Percentiles rank a stretch among this genome's conserved stretches.
These are phyloP conservation scores for Gavia stellata DNA, from an alignment of 2,113 vertebrate species.

Conservation along the genomic window DNA sequence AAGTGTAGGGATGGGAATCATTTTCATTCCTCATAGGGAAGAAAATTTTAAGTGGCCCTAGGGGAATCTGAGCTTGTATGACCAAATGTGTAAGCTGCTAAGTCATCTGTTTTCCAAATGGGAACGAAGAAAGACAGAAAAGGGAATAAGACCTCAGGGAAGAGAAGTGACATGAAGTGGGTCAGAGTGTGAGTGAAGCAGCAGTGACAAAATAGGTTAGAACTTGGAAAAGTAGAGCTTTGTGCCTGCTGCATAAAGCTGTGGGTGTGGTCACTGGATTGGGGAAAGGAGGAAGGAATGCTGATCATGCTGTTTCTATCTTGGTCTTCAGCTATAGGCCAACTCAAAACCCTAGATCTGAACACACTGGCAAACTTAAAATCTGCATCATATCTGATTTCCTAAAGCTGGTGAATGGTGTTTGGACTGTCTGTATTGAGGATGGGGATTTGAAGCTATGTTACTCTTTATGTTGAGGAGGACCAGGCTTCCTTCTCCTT, in stretches of 20 bases:
- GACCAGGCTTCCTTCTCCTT: not conserved
- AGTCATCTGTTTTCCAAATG: not conserved
- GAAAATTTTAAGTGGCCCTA: not conserved
- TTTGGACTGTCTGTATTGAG: not conserved
- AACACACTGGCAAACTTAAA: not conserved
- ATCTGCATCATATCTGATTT: not conserved
- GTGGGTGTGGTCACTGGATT: not conserved
- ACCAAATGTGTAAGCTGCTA: not conserved
- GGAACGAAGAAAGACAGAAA: not conserved
- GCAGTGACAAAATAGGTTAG: not conserved
- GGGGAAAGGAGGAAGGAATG: not conserved
- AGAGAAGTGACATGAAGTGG: not conserved
- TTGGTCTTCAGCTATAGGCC: not conserved
- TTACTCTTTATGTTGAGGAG: not conserved
- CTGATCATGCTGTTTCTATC: not conserved
- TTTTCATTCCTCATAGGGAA: not conserved
- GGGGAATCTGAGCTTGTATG: not conserved
- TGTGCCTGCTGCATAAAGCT: not conserved
- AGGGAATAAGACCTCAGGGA: not conserved
- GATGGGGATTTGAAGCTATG: not conserved
- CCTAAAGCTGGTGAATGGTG: not conserved
- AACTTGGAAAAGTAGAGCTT: not conserved
- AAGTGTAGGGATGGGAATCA: not conserved
- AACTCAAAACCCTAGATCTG: not conserved
- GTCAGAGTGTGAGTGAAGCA: not conserved